These are phyloP conservation scores for Scaptomyza tumidula DNA, from an alignment of 2,888 invertebrate genomes.

Conservation along the genomic window DNA sequence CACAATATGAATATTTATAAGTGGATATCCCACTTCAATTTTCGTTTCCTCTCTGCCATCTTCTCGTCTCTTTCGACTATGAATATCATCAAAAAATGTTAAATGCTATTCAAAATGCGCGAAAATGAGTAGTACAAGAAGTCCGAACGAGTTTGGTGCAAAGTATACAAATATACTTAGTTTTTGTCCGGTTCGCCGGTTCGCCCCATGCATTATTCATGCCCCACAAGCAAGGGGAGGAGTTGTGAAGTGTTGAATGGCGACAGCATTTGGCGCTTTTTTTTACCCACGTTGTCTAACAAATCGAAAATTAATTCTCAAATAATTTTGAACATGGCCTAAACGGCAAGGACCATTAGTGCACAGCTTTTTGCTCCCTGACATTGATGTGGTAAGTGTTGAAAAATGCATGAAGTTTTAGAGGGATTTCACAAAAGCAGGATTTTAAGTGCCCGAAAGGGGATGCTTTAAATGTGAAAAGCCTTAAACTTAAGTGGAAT, in stretches of 20 bases:
- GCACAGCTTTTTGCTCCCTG: constrained; percentile 1
- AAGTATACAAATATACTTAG: constrained; percentile 10
- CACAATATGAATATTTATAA: constrained; percentile 74
- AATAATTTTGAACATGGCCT: constrained; percentile 72
- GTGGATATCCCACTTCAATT: constrained; percentile 42
- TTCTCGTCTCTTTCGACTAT: constrained; percentile 28
- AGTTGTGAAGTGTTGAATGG: background rate
- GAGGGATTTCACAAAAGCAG: constrained; percentile 6
- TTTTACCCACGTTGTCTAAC: constrained; percentile 48
- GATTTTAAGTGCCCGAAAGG: constrained; percentile 5
- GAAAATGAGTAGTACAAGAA: constrained; percentile 33
- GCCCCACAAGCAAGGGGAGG: background rate
- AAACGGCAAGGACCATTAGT: constrained; percentile 56
- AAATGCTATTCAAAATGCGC: constrained; percentile 70
- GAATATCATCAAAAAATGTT: constrained; percentile 57
- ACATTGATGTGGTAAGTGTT: constrained; percentile 49
- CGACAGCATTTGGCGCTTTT: constrained; percentile 16
- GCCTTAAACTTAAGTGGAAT: constrained; percentile 18
- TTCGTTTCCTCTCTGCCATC: constrained; percentile 16
- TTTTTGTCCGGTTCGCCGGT: constrained; percentile 26
- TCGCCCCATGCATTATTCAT: constrained; percentile 69
- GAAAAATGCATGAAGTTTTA: constrained; percentile 71
- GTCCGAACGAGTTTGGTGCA: background rate
- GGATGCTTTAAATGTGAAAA: constrained; percentile 7
- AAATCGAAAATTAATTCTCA: constrained; percentile 80